Evolutionary conservation across 2,797 vertebrate species (phyloP).

Genomic region (Myotis findleyi): DNA sequence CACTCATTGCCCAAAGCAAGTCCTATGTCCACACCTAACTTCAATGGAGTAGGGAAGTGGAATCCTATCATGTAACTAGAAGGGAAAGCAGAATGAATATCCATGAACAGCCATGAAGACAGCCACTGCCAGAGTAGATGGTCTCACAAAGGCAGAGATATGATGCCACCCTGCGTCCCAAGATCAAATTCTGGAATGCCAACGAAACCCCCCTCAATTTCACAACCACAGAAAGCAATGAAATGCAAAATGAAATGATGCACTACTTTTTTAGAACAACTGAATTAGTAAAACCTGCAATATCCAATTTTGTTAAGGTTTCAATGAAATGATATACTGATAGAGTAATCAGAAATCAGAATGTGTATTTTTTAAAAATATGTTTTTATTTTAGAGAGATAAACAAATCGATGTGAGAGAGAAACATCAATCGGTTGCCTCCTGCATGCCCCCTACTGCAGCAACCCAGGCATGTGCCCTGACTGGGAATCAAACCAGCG

Average conservation of each 20-base stretch:
- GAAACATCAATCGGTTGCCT: too few relatives aligned
- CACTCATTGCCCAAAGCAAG: neutral
- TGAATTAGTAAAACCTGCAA: neutral
- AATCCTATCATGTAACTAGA: neutral
- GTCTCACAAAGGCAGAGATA: neutral
- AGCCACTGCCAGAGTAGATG: too few relatives aligned
- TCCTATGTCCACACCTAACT: neutral
- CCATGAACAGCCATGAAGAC: neutral
- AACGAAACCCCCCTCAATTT: neutral
- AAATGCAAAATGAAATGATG: constrained; percentile 3
- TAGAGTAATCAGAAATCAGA: neutral
- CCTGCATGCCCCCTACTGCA: too few relatives aligned
- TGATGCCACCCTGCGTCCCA: neutral
- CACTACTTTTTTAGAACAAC: neutral
- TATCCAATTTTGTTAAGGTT: neutral
- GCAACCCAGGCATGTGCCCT: too few relatives aligned
- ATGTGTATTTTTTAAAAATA: neutral
- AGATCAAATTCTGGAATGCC: neutral
- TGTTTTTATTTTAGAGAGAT: too few relatives aligned
- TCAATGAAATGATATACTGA: neutral
- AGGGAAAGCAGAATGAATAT: neutral
- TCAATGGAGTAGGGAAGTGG: too few relatives aligned
- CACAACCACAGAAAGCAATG: neutral
- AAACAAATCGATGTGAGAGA: too few relatives aligned
- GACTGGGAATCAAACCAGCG: too few relatives aligned